These are phyloP conservation scores for Passer domesticus DNA, from an alignment of 2,113 vertebrate species.

Conservation along the genomic window DNA sequence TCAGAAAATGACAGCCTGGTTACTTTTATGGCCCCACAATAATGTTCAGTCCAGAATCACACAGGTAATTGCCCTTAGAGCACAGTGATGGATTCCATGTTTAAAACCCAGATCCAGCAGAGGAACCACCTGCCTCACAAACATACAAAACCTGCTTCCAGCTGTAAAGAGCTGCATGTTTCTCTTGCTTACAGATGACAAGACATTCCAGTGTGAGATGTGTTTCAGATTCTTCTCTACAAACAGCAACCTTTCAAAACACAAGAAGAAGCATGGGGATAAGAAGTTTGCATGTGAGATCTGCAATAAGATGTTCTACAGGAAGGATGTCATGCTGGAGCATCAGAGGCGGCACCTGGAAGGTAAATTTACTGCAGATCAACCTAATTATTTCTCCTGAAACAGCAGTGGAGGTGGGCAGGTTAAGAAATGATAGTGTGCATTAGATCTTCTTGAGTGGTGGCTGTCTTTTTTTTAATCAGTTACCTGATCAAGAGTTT, in stretches of 20 bases:
- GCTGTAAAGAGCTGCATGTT: background rate
- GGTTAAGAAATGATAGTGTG: background rate
- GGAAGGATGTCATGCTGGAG: constrained; percentile 97
- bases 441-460: background rate
- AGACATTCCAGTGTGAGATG: constrained; percentile 99
- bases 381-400: background rate
- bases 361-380: constrained; percentile 74
- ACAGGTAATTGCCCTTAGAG: background rate
- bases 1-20: background rate
- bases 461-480: background rate
- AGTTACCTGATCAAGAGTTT: background rate
- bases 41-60: background rate
- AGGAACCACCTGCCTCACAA: background rate
- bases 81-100: background rate
- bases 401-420: background rate
- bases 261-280: constrained; percentile 98
- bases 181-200: constrained; percentile 85
- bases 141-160: background rate
- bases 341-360: constrained; percentile 92
- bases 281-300: constrained; percentile 96
- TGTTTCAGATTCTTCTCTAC: constrained; percentile 99
- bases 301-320: constrained; percentile 98
- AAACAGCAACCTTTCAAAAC: constrained; percentile 98
- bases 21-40: background rate
- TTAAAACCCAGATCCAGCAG: background rate